Evolutionary conservation across 1,140 invertebrate genomes (phyloP).

Genomic region (Tenebrio molitor): DNA sequence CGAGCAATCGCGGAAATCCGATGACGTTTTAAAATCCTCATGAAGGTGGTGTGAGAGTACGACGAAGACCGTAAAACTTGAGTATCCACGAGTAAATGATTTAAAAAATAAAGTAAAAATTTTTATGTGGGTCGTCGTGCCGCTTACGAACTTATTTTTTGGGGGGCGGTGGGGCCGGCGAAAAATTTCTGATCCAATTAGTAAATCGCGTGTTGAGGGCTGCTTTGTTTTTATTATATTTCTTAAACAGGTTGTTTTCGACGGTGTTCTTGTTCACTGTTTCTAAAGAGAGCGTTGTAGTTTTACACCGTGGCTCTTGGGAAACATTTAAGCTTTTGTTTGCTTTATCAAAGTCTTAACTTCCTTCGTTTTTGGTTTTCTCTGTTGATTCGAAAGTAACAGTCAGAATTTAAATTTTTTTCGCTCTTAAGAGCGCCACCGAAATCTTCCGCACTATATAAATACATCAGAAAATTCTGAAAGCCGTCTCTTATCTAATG

Average conservation of each 20-base stretch:
- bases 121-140: neutral
- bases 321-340: constrained; percentile 57
- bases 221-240: constrained; percentile 4
- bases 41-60: neutral
- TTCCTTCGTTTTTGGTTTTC: constrained; percentile 53
- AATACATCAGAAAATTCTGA: constrained; percentile 28
- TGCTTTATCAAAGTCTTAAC: constrained; percentile 56
- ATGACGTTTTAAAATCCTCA: constrained; percentile 37
- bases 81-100: constrained; percentile 5
- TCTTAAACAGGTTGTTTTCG: constrained; percentile 24
- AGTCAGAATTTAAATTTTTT: constrained; percentile 51
- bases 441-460: constrained; percentile 44
- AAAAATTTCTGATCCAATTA: constrained; percentile 26
- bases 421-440: constrained; percentile 38
- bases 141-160: constrained; percentile 5
- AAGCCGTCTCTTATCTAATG: constrained; percentile 46
- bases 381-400: constrained; percentile 51
- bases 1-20: constrained; percentile 34
- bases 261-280: neutral
- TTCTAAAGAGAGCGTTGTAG: constrained; percentile 23
- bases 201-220: constrained; percentile 8
- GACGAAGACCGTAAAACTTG: neutral
- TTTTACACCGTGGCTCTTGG: constrained; percentile 44
- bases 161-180: neutral
- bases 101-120: constrained; percentile 10